A percentile compares a stretch with the other conserved stretches of the same genome.
Conservation (phyloP, 2,888 invertebrate genomes). For the Anticlea derivata region DNA sequence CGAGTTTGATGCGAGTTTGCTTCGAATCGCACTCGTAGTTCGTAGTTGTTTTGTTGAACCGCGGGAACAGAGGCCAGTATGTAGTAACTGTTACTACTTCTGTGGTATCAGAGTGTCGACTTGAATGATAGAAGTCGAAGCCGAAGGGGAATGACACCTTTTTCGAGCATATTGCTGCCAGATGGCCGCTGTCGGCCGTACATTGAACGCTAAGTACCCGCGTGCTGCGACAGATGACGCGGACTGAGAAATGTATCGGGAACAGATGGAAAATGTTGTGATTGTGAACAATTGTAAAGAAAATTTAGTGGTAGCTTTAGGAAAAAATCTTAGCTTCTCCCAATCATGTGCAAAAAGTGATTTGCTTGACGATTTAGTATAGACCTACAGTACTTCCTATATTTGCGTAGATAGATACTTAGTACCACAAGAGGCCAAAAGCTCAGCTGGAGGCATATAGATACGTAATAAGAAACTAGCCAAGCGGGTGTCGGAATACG, state of each 20-base stretch:
- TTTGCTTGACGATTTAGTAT: too few species aligned
- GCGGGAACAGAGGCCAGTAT: constrained; percentile 39
- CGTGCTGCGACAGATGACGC: constrained; percentile 7
- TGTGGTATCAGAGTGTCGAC: constrained; percentile 44
- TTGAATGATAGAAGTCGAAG: constrained; percentile 53
- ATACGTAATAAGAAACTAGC: too few species aligned
- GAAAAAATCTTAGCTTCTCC: neutral
- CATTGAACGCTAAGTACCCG: constrained; percentile 38
- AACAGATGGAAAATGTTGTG: constrained; percentile 5
- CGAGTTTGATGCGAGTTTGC: constrained; percentile 19
- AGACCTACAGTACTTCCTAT: too few species aligned
- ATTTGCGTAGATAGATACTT: too few species aligned
- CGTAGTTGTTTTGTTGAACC: constrained; percentile 43
- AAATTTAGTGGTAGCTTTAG: too few species aligned
- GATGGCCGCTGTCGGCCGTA: constrained; percentile 43
- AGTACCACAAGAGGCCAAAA: too few species aligned
- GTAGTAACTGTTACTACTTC: constrained; percentile 13
- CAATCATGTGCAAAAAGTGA: neutral
- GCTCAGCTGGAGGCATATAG: too few species aligned
- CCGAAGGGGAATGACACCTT: constrained; percentile 61
- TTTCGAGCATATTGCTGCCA: constrained; percentile 55
- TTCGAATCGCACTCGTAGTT: constrained; percentile 40
- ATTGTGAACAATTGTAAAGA: neutral
- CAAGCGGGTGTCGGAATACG: too few species aligned
- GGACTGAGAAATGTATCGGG: constrained; percentile 11